A percentile compares a stretch with the other conserved stretches of the same genome.
Conservation (phyloP, 2,888 invertebrate genomes). For the Protula sp. region DNA sequence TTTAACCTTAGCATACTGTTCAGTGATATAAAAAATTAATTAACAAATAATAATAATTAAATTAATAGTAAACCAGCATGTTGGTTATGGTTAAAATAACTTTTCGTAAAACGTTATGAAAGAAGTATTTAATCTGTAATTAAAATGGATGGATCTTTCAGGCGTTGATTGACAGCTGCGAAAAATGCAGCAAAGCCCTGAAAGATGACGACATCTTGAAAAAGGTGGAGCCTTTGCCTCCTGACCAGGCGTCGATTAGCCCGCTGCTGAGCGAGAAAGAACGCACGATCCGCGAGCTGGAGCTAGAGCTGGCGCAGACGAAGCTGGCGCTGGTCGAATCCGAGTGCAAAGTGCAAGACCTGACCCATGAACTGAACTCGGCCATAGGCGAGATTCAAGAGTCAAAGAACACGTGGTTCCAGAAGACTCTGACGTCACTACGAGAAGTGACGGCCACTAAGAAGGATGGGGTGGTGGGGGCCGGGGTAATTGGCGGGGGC, state of each 20-base stretch:
- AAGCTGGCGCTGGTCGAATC: conserved; percentile 96
- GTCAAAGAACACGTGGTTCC: conserved; percentile 76
- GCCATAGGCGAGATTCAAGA: conserved; percentile 71
- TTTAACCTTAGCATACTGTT: no score
- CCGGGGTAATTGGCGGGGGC: background rate
- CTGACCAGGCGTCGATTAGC: conserved; percentile 34
- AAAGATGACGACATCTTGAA: conserved; percentile 37
- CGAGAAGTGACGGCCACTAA: conserved; percentile 47
- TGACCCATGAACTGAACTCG: conserved; percentile 82
- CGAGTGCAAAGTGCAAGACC: conserved; percentile 86
- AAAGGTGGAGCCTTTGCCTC: conserved; percentile 25
- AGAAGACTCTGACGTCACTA: conserved; percentile 74
- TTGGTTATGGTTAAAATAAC: no score
- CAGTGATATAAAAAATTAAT: no score
- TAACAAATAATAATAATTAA: no score
- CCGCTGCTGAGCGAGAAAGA: conserved; percentile 37
- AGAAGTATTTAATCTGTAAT: no score
- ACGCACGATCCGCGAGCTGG: conserved; percentile 66
- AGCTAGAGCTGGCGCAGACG: conserved; percentile 91
- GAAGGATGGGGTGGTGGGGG: conserved; percentile 1
- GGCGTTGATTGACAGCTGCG: conserved; percentile 11
- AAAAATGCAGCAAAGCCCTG: conserved; percentile 36
- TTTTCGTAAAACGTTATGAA: no score
- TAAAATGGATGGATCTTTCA: no score
- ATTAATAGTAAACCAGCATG: no score